These are phyloP conservation scores for Seriola dumerili DNA, from an alignment of 2,113 vertebrate species.

Conservation along the genomic window DNA sequence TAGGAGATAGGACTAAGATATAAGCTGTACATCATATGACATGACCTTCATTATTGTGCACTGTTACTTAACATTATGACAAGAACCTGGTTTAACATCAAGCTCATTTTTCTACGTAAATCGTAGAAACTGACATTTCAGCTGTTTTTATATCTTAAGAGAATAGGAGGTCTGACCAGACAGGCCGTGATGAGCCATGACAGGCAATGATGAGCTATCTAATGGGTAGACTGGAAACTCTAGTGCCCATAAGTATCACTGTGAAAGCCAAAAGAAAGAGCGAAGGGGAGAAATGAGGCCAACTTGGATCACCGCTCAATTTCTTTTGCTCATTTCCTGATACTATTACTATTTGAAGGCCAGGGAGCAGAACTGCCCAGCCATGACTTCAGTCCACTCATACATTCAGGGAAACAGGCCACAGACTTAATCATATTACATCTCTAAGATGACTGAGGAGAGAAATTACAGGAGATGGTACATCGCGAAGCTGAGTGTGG, in stretches of 20 bases:
- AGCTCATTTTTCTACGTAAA: not conserved
- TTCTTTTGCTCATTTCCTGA: conserved; percentile 71
- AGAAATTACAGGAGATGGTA: conserved; percentile 53
- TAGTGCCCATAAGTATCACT: conserved; percentile 35
- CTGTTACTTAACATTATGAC: conserved; percentile 1
- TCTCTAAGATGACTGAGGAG: conserved; percentile 40
- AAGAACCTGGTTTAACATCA: not conserved
- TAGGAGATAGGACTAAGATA: not conserved
- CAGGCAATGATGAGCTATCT: conserved; percentile 33
- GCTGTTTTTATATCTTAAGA: conserved; percentile 34
- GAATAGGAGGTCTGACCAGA: conserved; percentile 21
- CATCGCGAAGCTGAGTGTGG: conserved; percentile 40
- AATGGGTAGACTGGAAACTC: conserved; percentile 48
- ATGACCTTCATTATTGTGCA: not conserved
- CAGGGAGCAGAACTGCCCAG: conserved; percentile 46
- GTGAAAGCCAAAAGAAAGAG: conserved; percentile 31
- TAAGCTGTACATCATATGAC: not conserved
- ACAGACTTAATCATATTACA: conserved; percentile 51
- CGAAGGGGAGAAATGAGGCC: conserved; percentile 61
- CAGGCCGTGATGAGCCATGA: conserved; percentile 37
- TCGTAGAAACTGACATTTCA: conserved; percentile 18
- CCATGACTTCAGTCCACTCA: conserved; percentile 71
- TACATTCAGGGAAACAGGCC: conserved; percentile 61
- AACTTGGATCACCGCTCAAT: conserved; percentile 57
- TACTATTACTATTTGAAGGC: conserved; percentile 57